These are phyloP conservation scores for Pelmatolapia mariae DNA, from an alignment of 2,113 vertebrate species.

Conservation along the genomic window DNA sequence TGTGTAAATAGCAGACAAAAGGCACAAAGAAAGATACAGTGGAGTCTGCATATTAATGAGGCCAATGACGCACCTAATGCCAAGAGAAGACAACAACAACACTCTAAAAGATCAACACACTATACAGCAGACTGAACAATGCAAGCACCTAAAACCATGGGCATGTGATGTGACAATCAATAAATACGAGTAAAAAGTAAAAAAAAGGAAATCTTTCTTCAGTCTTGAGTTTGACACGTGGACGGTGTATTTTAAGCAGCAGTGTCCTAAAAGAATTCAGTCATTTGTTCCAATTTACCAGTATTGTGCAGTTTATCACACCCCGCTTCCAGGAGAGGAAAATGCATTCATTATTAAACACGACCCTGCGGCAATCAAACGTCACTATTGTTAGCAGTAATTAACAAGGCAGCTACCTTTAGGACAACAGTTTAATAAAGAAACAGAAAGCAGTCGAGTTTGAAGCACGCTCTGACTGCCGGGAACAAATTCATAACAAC, in stretches of 20 bases:
- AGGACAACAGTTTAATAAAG: slow-evolving; percentile 46
- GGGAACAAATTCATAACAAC: slow-evolving; percentile 23
- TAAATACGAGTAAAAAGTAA: not conserved
- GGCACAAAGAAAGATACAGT: not conserved
- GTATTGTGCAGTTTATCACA: slow-evolving; percentile 24
- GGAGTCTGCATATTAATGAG: not conserved
- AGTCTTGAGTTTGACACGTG: not conserved
- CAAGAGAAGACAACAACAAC: not conserved
- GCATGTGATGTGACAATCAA: not conserved
- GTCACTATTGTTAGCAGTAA: slow-evolving; percentile 51
- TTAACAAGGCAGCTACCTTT: slow-evolving; percentile 58
- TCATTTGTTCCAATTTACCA: slow-evolving; percentile 38
- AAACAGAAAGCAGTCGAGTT: slow-evolving; percentile 20
- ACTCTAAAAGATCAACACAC: not conserved
- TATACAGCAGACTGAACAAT: not conserved
- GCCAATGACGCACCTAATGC: not conserved
- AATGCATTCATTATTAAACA: slow-evolving; percentile 61
- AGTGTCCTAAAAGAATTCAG: not conserved
- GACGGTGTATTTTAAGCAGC: not conserved
- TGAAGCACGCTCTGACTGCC: slow-evolving; percentile 11
- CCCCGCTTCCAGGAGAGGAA: slow-evolving; percentile 25
- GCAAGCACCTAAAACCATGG: not conserved
- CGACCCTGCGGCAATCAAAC: slow-evolving; percentile 1
- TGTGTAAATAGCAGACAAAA: not conserved
- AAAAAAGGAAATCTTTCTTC: not conserved